phyloP scores from a whole-genome alignment of 2,888 invertebrate genomes.

The Acrocyrtus sp. region DNA sequence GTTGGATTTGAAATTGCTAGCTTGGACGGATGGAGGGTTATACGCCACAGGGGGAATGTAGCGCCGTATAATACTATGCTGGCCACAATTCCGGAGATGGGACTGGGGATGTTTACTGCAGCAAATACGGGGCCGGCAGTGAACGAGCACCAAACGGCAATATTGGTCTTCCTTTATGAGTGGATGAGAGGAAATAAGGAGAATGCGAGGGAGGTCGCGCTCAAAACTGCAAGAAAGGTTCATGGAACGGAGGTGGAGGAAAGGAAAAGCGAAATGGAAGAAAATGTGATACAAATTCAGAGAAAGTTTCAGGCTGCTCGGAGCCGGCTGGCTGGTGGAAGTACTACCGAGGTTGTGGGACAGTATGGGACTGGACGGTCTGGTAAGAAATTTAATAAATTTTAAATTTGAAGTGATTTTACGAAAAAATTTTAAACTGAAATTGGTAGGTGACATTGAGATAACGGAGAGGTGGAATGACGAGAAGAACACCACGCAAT shows the following conservation, averaged over 20 bases:
- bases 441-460: neutral
- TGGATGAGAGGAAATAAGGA: too few species aligned
- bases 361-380: neutral
- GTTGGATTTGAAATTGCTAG: neutral
- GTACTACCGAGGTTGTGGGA: neutral
- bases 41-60: neutral
- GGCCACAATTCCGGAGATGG: neutral
- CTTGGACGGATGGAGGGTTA: neutral
- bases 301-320: too few species aligned
- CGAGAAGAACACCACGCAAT: neutral
- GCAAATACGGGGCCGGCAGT: neutral
- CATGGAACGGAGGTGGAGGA: too few species aligned
- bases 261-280: neutral
- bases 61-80: neutral
- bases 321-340: too few species aligned
- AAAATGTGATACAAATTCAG: too few species aligned
- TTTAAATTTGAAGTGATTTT: too few species aligned
- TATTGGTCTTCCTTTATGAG: too few species aligned
- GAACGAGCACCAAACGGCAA: too few species aligned
- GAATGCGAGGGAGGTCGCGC: too few species aligned
- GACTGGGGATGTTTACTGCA: conserved; percentile 1
- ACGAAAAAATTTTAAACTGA: too few species aligned
- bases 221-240: too few species aligned
- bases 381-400: too few species aligned
- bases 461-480: neutral